These are phyloP conservation scores for Clitarchus hookeri DNA, from an alignment of 2,888 invertebrate genomes.

Conservation along the genomic window DNA sequence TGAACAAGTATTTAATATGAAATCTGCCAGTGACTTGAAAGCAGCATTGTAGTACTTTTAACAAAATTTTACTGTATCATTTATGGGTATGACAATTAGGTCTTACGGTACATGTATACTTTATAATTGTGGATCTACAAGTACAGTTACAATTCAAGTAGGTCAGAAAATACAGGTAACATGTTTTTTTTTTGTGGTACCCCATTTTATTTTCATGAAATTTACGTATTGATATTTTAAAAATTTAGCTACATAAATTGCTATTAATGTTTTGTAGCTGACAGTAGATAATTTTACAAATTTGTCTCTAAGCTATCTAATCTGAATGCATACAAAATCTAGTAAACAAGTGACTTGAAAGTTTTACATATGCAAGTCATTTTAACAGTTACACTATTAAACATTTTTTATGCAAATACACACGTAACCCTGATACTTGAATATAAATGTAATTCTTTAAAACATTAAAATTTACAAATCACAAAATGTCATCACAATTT, in stretches of 20 bases:
- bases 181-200: no score
- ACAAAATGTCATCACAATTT: neutral
- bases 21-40: no score
- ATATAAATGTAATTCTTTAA: constrained; percentile 7
- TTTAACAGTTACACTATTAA: neutral
- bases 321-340: constrained; percentile 14
- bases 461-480: constrained; percentile 5
- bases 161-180: no score
- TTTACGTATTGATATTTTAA: neutral
- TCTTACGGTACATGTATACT: no score
- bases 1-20: no score
- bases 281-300: neutral
- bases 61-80: no score
- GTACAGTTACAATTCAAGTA: no score
- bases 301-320: neutral
- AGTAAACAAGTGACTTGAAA: neutral
- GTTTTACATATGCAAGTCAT: neutral
- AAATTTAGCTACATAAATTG: neutral
- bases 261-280: neutral
- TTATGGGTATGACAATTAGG: no score
- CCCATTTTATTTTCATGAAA: neutral
- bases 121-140: no score
- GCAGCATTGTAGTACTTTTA: no score
- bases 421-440: neutral
- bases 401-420: neutral